Evolutionary conservation across 2,113 vertebrate genomes (phyloP).

Genomic region (Leptosomus discolor): DNA sequence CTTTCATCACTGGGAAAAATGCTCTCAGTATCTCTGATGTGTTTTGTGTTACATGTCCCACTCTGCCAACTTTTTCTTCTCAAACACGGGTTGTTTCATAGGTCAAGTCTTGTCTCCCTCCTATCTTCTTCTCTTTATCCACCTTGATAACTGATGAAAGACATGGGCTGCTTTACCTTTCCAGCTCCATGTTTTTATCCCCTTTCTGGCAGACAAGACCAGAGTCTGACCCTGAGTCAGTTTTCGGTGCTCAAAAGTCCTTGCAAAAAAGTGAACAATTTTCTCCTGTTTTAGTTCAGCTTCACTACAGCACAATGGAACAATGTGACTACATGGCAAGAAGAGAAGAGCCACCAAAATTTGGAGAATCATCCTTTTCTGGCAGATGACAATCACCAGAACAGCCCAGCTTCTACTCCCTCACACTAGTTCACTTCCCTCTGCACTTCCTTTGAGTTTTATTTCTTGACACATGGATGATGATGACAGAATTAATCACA

Average conservation of each 20-base stretch:
- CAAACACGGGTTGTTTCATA: neutral
- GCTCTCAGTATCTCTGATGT: neutral
- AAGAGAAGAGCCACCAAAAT: neutral
- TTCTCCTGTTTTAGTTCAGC: neutral
- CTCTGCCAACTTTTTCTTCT: neutral
- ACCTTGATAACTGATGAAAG: neutral
- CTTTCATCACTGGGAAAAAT: neutral
- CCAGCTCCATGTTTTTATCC: neutral
- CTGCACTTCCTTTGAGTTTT: neutral
- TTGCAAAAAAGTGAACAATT: neutral
- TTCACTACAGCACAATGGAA: neutral
- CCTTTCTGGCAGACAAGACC: neutral
- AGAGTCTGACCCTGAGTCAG: neutral
- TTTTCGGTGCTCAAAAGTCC: neutral
- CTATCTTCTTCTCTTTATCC: neutral
- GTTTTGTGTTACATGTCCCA: neutral
- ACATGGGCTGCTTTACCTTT: neutral
- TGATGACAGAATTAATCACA: neutral
- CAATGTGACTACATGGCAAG: neutral
- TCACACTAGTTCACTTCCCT: neutral
- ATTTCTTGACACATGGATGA: neutral
- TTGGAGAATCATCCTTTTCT: neutral
- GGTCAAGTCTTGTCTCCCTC: neutral
- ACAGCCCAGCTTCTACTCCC: neutral
- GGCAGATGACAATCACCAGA: neutral